Evolutionary conservation across 2,888 invertebrate genomes (phyloP), one percentile per base, ranked within the genome.

Genomic region (Caenorhabditis uteleia): DNA sequence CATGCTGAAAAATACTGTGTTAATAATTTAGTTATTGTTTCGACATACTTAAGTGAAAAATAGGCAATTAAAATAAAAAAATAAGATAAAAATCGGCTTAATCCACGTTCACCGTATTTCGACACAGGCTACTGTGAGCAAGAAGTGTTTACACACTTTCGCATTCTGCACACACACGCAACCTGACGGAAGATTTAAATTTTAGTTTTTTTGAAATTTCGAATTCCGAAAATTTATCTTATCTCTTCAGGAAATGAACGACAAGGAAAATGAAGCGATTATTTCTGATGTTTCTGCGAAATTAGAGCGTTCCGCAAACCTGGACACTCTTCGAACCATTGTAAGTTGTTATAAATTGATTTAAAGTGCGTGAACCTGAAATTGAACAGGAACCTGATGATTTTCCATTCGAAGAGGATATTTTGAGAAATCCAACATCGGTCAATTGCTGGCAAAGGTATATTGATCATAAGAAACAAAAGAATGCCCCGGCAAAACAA

Each of bases 381-480:
- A n/a, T n/a, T n/a, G n/a, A n/a, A n/a, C 59, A 87, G 87, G 85
- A 85, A 62, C 94, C 95, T 84, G 94, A 95, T 83, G 98, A 98
- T 86, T 87, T 98, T 36, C 93, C 95, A 0, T 98, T 94, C 84
- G 98, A 98, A 85, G 98, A 98, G 85, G 98, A 99, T 86, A 95
- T 98, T 77, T 87, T 98, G 34, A 88, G 97, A 68, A 98, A 98
- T 86, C 94, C 95, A 0, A 95, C 90, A 85, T 95, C 95, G 1
- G 92, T 99, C 0, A 95, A 95, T 85, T 94, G 95, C 84, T 99
- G 98, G 98, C 87, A 95, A 51, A 88, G 98, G 18, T 98, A 97
- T 83, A 92, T 98, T 55, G 95, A 97, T 59, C 94, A 95, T 84
- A 93, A 95, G 83, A 92, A 92, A 83, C 88, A 88, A 53, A 80